Conservation (phyloP, 2,888 invertebrate species). For the Synanthedon andrenaeformis region DNA sequence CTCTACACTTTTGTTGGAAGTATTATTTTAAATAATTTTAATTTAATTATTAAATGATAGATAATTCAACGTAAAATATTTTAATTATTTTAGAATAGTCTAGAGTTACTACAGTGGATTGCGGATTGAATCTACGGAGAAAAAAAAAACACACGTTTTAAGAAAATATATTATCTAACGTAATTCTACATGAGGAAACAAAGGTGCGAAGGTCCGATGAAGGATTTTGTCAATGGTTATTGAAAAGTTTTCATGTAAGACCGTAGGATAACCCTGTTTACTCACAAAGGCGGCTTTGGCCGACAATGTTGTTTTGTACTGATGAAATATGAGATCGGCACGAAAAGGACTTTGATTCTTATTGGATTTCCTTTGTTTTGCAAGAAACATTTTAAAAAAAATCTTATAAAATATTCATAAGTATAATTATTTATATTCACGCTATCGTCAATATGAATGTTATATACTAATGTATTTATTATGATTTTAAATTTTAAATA, state of each 20-base stretch:
- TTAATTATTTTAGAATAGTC: too few relatives aligned
- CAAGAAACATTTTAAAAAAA: neutral
- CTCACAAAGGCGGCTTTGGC: constrained; percentile 33
- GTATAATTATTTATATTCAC: constrained; percentile 4
- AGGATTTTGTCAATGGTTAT: constrained; percentile 55
- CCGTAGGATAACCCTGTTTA: constrained; percentile 27
- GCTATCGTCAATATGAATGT: too few relatives aligned
- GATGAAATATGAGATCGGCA: constrained; percentile 37
- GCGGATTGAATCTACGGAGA: too few relatives aligned
- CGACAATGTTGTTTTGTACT: constrained; percentile 24
- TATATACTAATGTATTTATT: too few relatives aligned
- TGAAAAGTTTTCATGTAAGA: constrained; percentile 41
- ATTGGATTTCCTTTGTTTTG: constrained; percentile 22
- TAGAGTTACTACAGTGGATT: too few relatives aligned
- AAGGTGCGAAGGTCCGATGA: constrained; percentile 30
- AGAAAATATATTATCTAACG: neutral
- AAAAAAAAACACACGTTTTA: neutral
- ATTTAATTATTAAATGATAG: too few relatives aligned
- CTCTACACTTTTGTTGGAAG: too few relatives aligned
- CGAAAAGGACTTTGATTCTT: constrained; percentile 27
- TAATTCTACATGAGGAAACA: constrained; percentile 15
- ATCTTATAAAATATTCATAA: constrained; percentile 1
- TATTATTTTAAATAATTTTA: too few relatives aligned
- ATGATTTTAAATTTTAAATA: too few relatives aligned
- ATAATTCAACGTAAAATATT: too few relatives aligned